Conservation (phyloP, 2,888 invertebrate species). For the Epinotia demarniana region DNA sequence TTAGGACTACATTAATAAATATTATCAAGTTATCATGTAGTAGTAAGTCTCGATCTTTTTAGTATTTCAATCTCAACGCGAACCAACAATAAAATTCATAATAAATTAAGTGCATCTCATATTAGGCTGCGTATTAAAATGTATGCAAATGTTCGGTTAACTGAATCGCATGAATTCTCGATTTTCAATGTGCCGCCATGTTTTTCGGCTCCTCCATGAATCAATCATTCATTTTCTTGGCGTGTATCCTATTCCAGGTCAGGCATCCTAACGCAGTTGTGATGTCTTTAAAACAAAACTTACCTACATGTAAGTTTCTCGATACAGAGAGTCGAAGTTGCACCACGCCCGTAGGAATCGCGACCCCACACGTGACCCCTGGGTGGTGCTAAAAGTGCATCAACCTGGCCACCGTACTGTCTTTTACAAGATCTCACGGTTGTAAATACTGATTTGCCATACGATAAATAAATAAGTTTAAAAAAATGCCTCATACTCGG, state of each 20-base stretch:
- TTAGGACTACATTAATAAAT: too few relatives aligned
- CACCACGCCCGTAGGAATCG: too few relatives aligned
- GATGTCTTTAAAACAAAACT: constrained; percentile 7
- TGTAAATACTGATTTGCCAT: too few relatives aligned
- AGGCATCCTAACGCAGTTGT: constrained; percentile 5
- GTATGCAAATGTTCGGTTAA: neutral
- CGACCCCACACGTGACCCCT: too few relatives aligned
- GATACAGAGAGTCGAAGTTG: too few relatives aligned
- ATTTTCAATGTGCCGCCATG: constrained; percentile 6
- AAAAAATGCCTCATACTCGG: too few relatives aligned
- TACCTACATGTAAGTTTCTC: neutral
- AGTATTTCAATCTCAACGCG: neutral
- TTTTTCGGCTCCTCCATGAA: constrained; percentile 6
- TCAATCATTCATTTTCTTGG: constrained; percentile 31
- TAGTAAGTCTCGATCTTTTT: neutral
- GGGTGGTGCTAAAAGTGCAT: too few relatives aligned
- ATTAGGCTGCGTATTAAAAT: neutral
- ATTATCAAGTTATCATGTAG: neutral
- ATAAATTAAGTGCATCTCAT: too few relatives aligned
- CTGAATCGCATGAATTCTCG: neutral
- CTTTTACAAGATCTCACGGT: too few relatives aligned
- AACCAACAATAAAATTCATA: too few relatives aligned
- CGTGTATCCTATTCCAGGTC: constrained; percentile 5
- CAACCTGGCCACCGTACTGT: too few relatives aligned
- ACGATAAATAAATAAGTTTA: too few relatives aligned